phyloP scores from a whole-genome alignment of 2,797 vertebrate species.

The Channa striata region DNA sequence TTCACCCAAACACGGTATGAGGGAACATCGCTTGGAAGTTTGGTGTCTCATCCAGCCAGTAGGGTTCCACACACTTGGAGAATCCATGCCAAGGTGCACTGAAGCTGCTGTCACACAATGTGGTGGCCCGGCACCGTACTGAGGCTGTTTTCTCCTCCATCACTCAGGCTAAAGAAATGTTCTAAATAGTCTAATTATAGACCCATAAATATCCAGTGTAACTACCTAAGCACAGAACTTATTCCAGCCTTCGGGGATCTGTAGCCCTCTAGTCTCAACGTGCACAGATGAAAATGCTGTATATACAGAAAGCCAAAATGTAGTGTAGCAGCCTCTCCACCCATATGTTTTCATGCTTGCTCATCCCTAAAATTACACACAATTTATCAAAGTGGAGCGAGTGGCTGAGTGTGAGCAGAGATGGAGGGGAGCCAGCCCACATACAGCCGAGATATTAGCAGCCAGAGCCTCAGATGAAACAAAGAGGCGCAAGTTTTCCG shows the following conservation, averaged over 20 bases:
- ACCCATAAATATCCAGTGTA: neutral
- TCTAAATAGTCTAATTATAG: neutral
- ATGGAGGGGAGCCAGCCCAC: conserved; percentile 30
- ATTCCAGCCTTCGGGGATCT: conserved; percentile 1
- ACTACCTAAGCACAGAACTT: neutral
- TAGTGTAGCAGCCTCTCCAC: conserved; percentile 30
- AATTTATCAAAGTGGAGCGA: conserved; percentile 61
- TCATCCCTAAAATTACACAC: conserved; percentile 70
- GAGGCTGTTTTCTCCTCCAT: too few species aligned
- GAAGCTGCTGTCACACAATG: too few species aligned
- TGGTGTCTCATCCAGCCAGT: too few species aligned
- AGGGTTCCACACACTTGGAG: too few species aligned
- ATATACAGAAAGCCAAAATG: conserved; percentile 28
- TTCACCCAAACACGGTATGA: too few species aligned
- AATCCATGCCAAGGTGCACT: too few species aligned
- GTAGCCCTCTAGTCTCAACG: neutral
- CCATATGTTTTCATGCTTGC: conserved; percentile 64
- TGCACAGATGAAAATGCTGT: conserved; percentile 33
- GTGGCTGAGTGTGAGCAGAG: conserved; percentile 31
- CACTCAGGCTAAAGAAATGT: neutral
- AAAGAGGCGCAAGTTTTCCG: neutral
- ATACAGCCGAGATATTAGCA: conserved; percentile 9
- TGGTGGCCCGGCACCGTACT: too few species aligned
- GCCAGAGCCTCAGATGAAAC: conserved; percentile 1
- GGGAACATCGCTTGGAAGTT: too few species aligned